Evolutionary conservation across 2,888 invertebrate genomes (phyloP), one percentile per base, ranked within the genome.

Genomic region (Leptinotarsa juncta): DNA sequence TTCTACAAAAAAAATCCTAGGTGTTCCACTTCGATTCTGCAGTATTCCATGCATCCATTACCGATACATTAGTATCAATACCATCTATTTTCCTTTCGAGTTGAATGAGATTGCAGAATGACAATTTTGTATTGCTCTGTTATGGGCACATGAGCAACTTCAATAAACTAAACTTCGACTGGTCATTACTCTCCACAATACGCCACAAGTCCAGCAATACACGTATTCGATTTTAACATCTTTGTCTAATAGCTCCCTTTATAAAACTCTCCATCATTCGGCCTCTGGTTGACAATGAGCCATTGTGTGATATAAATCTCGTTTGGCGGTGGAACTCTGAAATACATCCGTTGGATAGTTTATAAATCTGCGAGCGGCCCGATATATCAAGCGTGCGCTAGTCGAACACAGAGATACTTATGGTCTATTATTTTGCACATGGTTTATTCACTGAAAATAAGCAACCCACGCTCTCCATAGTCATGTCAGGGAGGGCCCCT

Each of bases 381-480:
- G 74, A 77, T 81, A 80, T 80, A 82, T 81, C 81, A 82, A 79
- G 73, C 76, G 73, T 57, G 70, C 70, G 75, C 70, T 68, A 73
- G 65, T 73, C 66, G 73, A 71, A 65, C 76, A 67, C 77, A 80
- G 81, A 81, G 82, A 83, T 84, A 83, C 82, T 84, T 83, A 83
- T 80, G 81, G 80, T 82, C 83, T 82, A 83, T 84, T 84, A 84
- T 84, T 84, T 84, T 79, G 81, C 80, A 77, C 79, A 80, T 82
- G 79, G 80, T 83, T 84, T 83, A 84, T 83, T 82, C 79, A 83
- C 82, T 82, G 80, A 79, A 81, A 83, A 81, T 81, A 79, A 77
- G 79, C 82, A 75, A 75, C 83, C 83, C 84, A 83, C 84, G 82
- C 83, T 77, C 73, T 79, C 80, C 79, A 82, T 82, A 83, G 81